Percentiles rank a stretch among this genome's conserved stretches.
These are phyloP conservation scores for Melipona quadrifasciata DNA, from an alignment of 1,140 invertebrate genomes.

Conservation along the genomic window DNA sequence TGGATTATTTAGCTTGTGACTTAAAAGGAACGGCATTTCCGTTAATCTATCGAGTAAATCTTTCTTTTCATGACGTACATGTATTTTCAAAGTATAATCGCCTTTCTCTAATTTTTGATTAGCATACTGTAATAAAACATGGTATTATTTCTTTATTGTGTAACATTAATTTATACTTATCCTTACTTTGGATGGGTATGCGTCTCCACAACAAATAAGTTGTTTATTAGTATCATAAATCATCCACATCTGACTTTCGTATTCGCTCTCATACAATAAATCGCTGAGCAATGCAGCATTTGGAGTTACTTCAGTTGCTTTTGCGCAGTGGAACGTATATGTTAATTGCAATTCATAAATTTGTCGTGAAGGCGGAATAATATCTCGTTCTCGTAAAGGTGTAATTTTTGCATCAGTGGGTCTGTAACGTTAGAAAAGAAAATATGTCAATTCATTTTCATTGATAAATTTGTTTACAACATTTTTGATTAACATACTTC, in stretches of 20 bases:
- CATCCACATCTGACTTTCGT: constrained; percentile 98
- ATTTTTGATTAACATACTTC: constrained; percentile 81
- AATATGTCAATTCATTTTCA: constrained; percentile 6
- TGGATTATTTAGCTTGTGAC: constrained; percentile 88
- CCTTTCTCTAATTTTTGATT: constrained; percentile 95
- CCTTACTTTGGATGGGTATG: constrained; percentile 91
- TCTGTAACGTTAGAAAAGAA: constrained; percentile 79
- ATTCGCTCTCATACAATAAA: constrained; percentile 96
- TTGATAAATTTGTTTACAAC: not conserved
- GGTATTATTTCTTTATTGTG: not conserved
- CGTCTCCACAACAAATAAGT: constrained; percentile 92
- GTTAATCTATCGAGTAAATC: constrained; percentile 93
- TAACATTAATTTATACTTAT: not conserved
- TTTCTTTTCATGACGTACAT: constrained; percentile 94
- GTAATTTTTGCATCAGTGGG: constrained; percentile 90
- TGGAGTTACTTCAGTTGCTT: constrained; percentile 91
- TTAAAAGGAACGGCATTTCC: constrained; percentile 88
- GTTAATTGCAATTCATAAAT: constrained; percentile 94
- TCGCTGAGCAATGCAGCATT: constrained; percentile 91
- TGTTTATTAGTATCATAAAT: constrained; percentile 97
- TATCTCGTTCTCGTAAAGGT: constrained; percentile 89
- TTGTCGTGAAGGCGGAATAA: constrained; percentile 92
- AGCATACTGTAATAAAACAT: constrained; percentile 86
- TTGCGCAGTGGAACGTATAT: constrained; percentile 92
- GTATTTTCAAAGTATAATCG: constrained; percentile 93